Evolutionary conservation across 2,797 vertebrate genomes (phyloP).

Genomic region (Uromys caudimaculatus): DNA sequence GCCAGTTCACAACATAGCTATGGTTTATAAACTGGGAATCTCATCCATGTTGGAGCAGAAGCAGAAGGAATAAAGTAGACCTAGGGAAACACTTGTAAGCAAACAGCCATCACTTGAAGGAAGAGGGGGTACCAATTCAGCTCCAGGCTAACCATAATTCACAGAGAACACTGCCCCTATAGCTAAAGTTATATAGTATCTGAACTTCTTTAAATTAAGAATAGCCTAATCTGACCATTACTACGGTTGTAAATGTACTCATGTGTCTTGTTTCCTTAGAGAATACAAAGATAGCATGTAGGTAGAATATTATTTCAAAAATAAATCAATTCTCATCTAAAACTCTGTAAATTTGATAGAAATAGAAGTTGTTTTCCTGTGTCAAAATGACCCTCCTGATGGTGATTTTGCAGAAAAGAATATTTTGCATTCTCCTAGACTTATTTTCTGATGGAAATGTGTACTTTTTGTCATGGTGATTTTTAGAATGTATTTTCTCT

Average conservation of each 20-base stretch:
- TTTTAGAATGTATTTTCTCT: slow-evolving; percentile 18
- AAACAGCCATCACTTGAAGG: background rate
- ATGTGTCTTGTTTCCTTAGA: background rate
- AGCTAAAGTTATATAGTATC: background rate
- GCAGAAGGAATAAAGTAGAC: background rate
- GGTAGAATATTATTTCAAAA: background rate
- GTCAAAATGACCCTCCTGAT: background rate
- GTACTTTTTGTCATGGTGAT: background rate
- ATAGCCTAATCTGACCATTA: background rate
- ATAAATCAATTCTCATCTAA: background rate
- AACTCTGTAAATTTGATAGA: background rate
- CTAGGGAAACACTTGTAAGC: background rate
- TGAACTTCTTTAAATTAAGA: background rate
- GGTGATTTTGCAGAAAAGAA: background rate
- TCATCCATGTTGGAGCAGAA: background rate
- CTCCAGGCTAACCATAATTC: background rate
- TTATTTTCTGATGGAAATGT: background rate
- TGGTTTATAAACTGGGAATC: background rate
- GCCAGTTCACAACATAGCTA: fast-evolving
- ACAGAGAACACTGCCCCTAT: background rate
- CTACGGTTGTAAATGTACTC: background rate
- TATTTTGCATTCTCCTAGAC: background rate
- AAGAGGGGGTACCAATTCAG: background rate
- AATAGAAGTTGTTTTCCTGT: slow-evolving; percentile 12
- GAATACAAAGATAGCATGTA: slow-evolving; percentile 32